Conservation (phyloP, 1,140 invertebrate genomes). For the Ectropis grisescens region DNA sequence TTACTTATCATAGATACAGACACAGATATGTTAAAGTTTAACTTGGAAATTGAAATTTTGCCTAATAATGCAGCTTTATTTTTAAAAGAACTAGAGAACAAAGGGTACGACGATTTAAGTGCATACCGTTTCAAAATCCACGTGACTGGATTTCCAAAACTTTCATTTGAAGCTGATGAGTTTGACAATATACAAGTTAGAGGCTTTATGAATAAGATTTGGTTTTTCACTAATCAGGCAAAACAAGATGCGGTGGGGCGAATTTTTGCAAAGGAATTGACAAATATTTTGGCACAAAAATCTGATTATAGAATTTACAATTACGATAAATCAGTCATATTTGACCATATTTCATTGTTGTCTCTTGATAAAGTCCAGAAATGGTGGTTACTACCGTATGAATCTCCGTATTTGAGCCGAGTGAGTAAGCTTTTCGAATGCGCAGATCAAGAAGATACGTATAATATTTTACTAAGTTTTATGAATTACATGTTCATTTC, state of each 20-base stretch:
- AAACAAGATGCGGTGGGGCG: conserved; percentile 7
- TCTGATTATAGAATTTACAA: conserved; percentile 1
- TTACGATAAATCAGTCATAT: conserved; percentile 5
- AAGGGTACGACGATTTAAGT: conserved; percentile 4
- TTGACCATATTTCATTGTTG: conserved; percentile 10
- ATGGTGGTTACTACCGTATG: conserved; percentile 11
- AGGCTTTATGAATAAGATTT: conserved; percentile 11
- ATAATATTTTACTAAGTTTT: conserved; percentile 10
- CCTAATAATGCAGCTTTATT: neutral
- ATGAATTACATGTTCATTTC: conserved; percentile 11
- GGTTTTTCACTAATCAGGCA: conserved; percentile 14
- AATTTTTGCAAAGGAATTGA: conserved; percentile 8
- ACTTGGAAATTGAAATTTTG: conserved; percentile 1
- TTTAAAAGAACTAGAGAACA: conserved; percentile 2
- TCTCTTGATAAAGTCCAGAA: conserved; percentile 17
- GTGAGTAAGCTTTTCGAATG: conserved; percentile 8
- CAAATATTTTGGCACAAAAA: conserved; percentile 5
- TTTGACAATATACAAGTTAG: conserved; percentile 5
- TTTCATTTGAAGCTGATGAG: conserved; percentile 3
- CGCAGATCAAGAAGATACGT: conserved; percentile 9
- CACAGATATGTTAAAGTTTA: conserved; percentile 7
- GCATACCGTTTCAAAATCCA: conserved; percentile 5
- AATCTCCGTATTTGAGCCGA: conserved; percentile 11
- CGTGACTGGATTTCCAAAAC: neutral
- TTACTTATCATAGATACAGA: conserved; percentile 5